Conservation (phyloP, 1,140 invertebrate genomes). For the Hetaerina americana region DNA sequence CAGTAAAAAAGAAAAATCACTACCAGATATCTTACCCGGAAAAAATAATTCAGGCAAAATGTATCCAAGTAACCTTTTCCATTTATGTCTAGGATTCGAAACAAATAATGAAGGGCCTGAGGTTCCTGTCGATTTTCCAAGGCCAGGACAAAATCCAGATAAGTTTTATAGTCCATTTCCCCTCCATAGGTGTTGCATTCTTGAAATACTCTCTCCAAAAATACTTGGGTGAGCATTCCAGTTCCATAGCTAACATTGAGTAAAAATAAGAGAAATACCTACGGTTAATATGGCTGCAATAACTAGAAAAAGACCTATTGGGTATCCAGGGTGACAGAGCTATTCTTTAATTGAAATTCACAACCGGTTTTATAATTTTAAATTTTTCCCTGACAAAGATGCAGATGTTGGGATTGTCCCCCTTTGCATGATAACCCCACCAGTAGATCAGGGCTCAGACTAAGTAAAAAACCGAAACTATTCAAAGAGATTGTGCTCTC, state of each 20-base stretch:
- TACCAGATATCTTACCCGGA: constrained; percentile 48
- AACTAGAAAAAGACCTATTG: too few species aligned
- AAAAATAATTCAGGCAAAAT: constrained; percentile 88
- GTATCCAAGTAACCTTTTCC: constrained; percentile 75
- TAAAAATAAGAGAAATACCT: too few species aligned
- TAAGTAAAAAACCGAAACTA: too few species aligned
- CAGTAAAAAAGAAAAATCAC: constrained; percentile 10
- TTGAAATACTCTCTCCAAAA: constrained; percentile 87
- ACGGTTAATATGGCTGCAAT: too few species aligned
- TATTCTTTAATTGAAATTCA: too few species aligned
- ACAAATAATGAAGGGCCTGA: constrained; percentile 82
- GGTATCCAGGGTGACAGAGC: too few species aligned
- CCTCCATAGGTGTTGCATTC: constrained; percentile 90
- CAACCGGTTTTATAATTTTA: too few species aligned
- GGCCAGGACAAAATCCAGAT: constrained; percentile 87
- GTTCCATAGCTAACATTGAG: constrained; percentile 59
- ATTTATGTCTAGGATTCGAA: constrained; percentile 83
- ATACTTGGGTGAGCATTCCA: constrained; percentile 80
- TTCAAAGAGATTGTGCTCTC: too few species aligned
- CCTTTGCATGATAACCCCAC: too few species aligned
- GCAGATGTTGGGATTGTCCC: too few species aligned
- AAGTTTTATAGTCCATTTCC: constrained; percentile 97
- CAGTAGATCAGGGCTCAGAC: too few species aligned
- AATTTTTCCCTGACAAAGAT: too few species aligned
- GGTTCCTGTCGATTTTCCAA: constrained; percentile 86